These are phyloP conservation scores for Mola mola DNA, from an alignment of 2,113 vertebrate species.

Conservation along the genomic window DNA sequence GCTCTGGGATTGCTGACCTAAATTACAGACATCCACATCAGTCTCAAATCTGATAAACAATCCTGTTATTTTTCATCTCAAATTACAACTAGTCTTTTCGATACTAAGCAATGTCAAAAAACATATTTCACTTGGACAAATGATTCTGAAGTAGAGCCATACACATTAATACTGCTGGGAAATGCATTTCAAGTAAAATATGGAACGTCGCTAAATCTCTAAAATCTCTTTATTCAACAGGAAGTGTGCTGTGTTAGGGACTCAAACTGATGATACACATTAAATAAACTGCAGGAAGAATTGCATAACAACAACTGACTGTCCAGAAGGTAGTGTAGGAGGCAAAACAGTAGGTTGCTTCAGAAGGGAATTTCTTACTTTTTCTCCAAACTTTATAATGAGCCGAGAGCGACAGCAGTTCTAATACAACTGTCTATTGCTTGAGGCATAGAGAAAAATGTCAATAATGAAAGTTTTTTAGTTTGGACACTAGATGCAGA, in stretches of 20 bases:
- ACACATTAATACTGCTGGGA: no score
- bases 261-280: not conserved
- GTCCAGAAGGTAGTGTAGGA: slow-evolving; percentile 12
- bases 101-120: slow-evolving; percentile 10
- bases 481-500: not conserved
- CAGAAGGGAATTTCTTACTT: slow-evolving; percentile 14
- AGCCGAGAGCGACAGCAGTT: slow-evolving; percentile 8
- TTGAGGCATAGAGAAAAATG: slow-evolving; percentile 8
- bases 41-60: slow-evolving; percentile 39
- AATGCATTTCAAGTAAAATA: no score
- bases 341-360: slow-evolving; percentile 25
- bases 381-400: slow-evolving; percentile 17
- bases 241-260: not conserved
- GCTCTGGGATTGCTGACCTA: slow-evolving; percentile 89
- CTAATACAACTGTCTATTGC: slow-evolving; percentile 3
- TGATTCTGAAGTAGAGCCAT: not conserved
- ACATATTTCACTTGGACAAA: slow-evolving; percentile 9
- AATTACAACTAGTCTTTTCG: not conserved
- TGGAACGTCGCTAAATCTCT: slow-evolving; percentile 5
- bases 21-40: slow-evolving; percentile 59
- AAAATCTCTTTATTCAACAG: slow-evolving; percentile 15
- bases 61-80: slow-evolving; percentile 1
- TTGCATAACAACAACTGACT: slow-evolving; percentile 27
- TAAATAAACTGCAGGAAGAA: slow-evolving; percentile 14
- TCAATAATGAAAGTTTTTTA: not conserved